Evolutionary conservation across 1,140 invertebrate species (phyloP).

Genomic region (Amphibalanus amphitrite): DNA sequence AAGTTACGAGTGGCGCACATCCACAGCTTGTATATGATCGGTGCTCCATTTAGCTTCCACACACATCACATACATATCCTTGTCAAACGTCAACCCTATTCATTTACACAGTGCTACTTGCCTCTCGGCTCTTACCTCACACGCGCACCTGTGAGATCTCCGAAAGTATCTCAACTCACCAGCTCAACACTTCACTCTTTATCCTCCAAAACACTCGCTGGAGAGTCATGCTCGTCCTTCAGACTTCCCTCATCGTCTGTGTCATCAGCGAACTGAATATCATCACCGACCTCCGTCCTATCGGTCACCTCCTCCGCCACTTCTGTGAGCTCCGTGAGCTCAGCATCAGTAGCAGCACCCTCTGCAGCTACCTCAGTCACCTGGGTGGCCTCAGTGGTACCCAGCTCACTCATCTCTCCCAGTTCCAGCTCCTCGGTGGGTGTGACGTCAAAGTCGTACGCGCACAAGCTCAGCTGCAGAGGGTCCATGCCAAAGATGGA

Average conservation of each 20-base stretch:
- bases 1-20: too few relatives aligned
- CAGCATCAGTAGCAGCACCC: too few relatives aligned
- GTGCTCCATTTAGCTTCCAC: too few relatives aligned
- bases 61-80: too few relatives aligned
- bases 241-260: not conserved
- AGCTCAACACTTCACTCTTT: not conserved
- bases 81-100: too few relatives aligned
- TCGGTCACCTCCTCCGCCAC: too few relatives aligned
- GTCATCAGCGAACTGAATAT: not conserved
- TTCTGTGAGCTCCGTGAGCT: not conserved
- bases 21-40: too few relatives aligned
- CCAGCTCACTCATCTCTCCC: not conserved
- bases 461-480: slow-evolving; percentile 37
- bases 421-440: not conserved
- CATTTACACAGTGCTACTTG: too few relatives aligned
- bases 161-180: too few relatives aligned
- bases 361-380: not conserved
- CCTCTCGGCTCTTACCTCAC: too few relatives aligned
- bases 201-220: not conserved
- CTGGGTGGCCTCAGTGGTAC: not conserved
- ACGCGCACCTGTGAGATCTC: too few relatives aligned
- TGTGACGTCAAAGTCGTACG: not conserved
- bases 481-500: slow-evolving; percentile 70
- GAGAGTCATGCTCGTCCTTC: not conserved
- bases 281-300: not conserved